phyloP scores from a whole-genome alignment of 2,888 invertebrate species.

The Bruchidius siliquastri region DNA sequence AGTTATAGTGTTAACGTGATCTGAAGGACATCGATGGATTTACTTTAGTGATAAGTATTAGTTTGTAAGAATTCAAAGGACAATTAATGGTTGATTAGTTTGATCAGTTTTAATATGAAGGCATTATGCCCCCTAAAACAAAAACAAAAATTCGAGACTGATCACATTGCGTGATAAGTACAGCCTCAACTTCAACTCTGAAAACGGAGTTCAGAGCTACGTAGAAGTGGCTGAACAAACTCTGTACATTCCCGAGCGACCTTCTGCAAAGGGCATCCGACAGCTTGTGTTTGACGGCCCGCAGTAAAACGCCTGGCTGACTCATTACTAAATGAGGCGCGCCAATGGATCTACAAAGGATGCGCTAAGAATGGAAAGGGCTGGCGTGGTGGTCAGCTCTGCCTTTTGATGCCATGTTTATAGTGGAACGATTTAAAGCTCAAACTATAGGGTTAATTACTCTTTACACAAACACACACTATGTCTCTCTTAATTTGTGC shows the following conservation, averaged over 20 bases:
- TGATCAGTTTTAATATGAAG: too few species aligned
- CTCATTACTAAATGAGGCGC: not conserved
- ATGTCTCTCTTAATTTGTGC: not conserved
- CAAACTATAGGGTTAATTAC: not conserved
- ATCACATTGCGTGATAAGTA: too few species aligned
- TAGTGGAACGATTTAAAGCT: not conserved
- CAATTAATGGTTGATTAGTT: too few species aligned
- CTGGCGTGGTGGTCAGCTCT: not conserved
- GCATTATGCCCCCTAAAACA: too few species aligned
- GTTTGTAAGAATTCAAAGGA: too few species aligned
- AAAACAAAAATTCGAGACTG: too few species aligned
- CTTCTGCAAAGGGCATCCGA: not conserved
- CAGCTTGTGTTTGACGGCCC: not conserved
- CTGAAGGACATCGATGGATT: too few species aligned
- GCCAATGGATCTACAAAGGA: not conserved
- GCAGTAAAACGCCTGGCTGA: not conserved
- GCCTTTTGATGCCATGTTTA: not conserved
- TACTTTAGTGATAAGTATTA: too few species aligned
- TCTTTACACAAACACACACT: not conserved
- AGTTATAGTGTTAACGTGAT: too few species aligned
- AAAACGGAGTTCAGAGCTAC: not conserved
- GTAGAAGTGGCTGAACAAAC: not conserved
- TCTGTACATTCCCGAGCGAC: not conserved
- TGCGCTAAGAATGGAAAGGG: not conserved
- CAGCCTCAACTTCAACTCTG: too few species aligned